Evolutionary conservation across 2,888 invertebrate species (phyloP).

Genomic region (Anagyrus pseudococci): DNA sequence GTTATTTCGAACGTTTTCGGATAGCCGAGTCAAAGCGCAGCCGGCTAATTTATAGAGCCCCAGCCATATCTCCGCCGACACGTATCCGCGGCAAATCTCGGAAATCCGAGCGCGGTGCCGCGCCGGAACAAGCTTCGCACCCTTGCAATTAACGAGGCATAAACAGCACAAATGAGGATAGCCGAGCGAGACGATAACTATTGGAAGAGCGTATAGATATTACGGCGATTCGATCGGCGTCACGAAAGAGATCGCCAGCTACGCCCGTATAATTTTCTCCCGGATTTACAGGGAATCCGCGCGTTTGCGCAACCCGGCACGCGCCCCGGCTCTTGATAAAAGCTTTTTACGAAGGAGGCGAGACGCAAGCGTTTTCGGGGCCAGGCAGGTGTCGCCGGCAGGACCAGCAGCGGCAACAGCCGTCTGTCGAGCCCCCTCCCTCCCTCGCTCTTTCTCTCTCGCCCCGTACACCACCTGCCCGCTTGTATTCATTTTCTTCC

Average conservation of each 20-base stretch:
- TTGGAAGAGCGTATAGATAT: too few relatives aligned
- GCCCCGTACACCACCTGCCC: conserved; percentile 46
- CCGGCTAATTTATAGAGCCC: too few relatives aligned
- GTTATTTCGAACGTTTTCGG: too few relatives aligned
- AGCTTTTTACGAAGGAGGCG: conserved; percentile 15
- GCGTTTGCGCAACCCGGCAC: conserved; percentile 29
- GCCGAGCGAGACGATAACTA: too few relatives aligned
- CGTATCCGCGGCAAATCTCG: neutral
- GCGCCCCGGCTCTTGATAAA: conserved; percentile 29
- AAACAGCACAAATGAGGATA: too few relatives aligned
- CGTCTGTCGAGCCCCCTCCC: conserved; percentile 13
- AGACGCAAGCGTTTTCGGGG: conserved; percentile 1
- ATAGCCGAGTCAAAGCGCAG: too few relatives aligned
- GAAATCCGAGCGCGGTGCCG: neutral
- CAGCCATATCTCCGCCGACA: too few relatives aligned
- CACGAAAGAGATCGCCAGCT: neutral
- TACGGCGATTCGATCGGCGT: neutral
- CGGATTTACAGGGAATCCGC: conserved; percentile 28
- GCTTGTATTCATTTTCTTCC: too few relatives aligned
- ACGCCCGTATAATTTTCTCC: conserved; percentile 17
- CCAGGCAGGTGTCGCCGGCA: conserved; percentile 27
- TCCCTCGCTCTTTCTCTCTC: too few relatives aligned
- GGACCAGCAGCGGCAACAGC: conserved; percentile 21
- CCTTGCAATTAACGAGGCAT: too few relatives aligned
- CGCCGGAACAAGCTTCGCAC: neutral